Evolutionary conservation across 2,113 vertebrate genomes (phyloP), one percentile per base, ranked within the genome.

Genomic region (Jaculus jaculus): DNA sequence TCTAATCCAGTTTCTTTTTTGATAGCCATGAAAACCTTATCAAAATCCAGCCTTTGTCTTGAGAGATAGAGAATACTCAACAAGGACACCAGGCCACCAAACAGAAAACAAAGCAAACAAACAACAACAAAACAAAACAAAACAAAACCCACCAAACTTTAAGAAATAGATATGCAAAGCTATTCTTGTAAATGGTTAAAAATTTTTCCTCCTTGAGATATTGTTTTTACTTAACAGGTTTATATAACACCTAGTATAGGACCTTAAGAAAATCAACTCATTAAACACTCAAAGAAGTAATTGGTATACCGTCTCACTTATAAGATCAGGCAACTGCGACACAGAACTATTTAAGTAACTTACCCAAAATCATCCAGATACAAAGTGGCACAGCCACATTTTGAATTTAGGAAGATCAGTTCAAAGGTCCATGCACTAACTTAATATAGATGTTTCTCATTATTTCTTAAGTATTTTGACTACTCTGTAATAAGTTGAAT

Each of bases 61-160:
- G 26, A 80, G 3, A 79, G 28, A 32, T 2, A 79, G 8, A 84
- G n/a, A 84, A 32, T 83, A 68, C 0, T 20, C 26, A 66, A 26
- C 5, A 61, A 54, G 11, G 80, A 75, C 63, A 71, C 66, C 32
- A 37, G 84, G 51, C 20, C 72, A 87, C 39, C 30, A 81, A 85
- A 80, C 6, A 78, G 20, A 74, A 93, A 83, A 24, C 51, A 73
- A 93, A 54, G 30, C 6, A 90, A 74, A 54, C 26, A 87, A n/a
- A n/a, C n/a, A n/a, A n/a, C n/a, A n/a, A n/a, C n/a, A 74, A 93
- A 83, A 24, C 51, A 73, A 93, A 54, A 30, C 6, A 90, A 74
- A 54, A 28, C 18, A 84, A 85, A 37, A n/a, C n/a, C 28, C 66
- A 66, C 28, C 78, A 51, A 82, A 65, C 30, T 15, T 80, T 74